Base-by-base conservation (phyloP, 2,113 vertebrate genomes). In the Otocyon megalotis region DNA sequence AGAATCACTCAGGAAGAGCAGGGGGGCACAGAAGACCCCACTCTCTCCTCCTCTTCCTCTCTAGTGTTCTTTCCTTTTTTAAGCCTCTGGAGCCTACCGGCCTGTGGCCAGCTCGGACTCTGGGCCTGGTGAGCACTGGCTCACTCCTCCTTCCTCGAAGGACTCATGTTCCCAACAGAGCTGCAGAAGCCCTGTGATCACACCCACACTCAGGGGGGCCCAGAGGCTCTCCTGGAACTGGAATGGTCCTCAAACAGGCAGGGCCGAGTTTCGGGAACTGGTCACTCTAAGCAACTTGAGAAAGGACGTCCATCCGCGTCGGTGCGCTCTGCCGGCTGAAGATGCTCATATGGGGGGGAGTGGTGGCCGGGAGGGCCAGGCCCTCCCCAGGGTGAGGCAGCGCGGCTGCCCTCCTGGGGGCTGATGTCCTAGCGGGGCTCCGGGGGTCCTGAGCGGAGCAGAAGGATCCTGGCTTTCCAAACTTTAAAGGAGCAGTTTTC, bases 401-500 rank as follows among this genome's bases (percentile, higher is more conserved):
- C 97, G 87, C 50, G 93, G 96, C 98, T 98, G 96, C 97, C 98
- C 97, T 98, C 98, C 97, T 96, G 94, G 94, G 97, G 98, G 98
- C 92, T 89, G 98, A 96, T 97, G 97, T 95, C 95, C 98, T 96
- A 94, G 98, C 96, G 97, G 98, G 95, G 98, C 98, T 98, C 98
- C 98, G 96, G 98, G 98, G 98, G 97, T 98, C 97, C 98, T 98
- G 98, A 98, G 98, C 97, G 98, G 95, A 98, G 98, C 98, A 97
- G 98, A 98, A 98, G 97, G 97, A 98, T 98, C 97, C 98, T 98
- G 98, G 98, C 98, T 98, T 98, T 94, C 97, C 92, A 97, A 97
- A 96, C 98, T 97, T 99, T 99, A 99, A 99, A 99, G 99, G 96
- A 99, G 99, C 97, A 99, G 99, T 98, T 99, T 99, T 96, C 99